Evolutionary conservation across 2,113 vertebrate species (phyloP).

Genomic region (Cranoglanis bouderius): DNA sequence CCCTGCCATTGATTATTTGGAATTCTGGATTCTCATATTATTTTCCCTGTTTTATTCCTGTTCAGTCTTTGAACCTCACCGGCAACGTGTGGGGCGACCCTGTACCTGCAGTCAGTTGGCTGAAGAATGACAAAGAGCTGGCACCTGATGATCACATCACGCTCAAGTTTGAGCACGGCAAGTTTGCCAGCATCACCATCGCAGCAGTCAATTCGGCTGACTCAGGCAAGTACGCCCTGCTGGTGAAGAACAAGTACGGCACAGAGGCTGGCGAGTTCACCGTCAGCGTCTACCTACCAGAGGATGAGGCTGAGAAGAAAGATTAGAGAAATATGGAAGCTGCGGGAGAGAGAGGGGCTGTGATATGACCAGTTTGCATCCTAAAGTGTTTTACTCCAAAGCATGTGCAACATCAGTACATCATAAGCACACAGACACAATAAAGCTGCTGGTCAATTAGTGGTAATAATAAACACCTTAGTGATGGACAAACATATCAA

Average conservation of each 20-base stretch:
- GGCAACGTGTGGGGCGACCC: slow-evolving; percentile 97
- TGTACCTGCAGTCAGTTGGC: slow-evolving; percentile 86
- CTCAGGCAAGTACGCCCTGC: slow-evolving; percentile 92
- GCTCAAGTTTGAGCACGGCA: slow-evolving; percentile 86
- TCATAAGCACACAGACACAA: background rate
- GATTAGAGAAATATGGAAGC: slow-evolving; percentile 66
- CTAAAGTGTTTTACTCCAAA: slow-evolving; percentile 65
- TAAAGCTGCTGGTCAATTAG: background rate
- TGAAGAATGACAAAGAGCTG: slow-evolving; percentile 88
- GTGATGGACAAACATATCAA: background rate
- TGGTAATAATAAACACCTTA: background rate
- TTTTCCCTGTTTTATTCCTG: slow-evolving; percentile 14
- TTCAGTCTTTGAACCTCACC: slow-evolving; percentile 93
- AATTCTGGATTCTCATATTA: background rate
- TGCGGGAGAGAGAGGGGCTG: slow-evolving; percentile 13
- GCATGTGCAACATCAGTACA: slow-evolving; percentile 45
- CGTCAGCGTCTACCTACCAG: slow-evolving; percentile 94
- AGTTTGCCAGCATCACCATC: slow-evolving; percentile 89
- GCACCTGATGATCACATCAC: slow-evolving; percentile 76
- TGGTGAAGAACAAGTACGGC: slow-evolving; percentile 97
- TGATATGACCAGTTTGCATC: slow-evolving; percentile 53
- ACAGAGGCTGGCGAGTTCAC: slow-evolving; percentile 91
- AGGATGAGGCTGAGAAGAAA: slow-evolving; percentile 78
- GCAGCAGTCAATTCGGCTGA: slow-evolving; percentile 77
- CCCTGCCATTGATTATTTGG: background rate